These are phyloP conservation scores for Globia sparganii DNA, from an alignment of 2,888 invertebrate species.

Conservation along the genomic window DNA sequence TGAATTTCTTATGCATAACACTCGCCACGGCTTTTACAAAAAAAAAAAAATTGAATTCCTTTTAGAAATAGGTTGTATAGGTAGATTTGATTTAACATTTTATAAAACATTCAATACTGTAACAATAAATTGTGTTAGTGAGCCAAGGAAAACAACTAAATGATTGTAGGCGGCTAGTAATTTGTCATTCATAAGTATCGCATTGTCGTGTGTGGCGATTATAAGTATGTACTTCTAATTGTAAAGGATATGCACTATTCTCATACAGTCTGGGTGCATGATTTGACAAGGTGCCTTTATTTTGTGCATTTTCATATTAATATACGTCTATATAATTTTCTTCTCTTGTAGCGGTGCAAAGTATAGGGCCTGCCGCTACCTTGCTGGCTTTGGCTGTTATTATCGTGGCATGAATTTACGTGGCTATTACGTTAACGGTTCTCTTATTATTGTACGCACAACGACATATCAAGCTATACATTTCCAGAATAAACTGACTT, in stretches of 20 bases:
- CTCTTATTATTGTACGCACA: no score
- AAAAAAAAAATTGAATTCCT: background rate
- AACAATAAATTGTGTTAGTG: constrained; percentile 38
- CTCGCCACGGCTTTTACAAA: background rate
- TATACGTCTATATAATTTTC: background rate
- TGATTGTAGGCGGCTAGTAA: constrained; percentile 33
- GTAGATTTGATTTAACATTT: background rate
- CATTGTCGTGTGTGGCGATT: constrained; percentile 33
- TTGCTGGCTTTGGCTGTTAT: background rate
- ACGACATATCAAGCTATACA: no score
- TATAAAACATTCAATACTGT: constrained; percentile 26
- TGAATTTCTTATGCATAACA: background rate
- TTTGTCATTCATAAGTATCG: constrained; percentile 34
- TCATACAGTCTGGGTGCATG: background rate
- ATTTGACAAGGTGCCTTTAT: constrained; percentile 10
- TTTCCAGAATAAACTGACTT: no score
- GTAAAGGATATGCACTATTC: constrained; percentile 33
- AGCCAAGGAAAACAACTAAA: constrained; percentile 51
- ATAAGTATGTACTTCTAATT: constrained; percentile 12
- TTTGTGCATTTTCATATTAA: background rate
- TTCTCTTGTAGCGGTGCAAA: background rate
- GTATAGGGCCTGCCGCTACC: background rate
- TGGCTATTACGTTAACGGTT: background rate
- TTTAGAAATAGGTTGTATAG: background rate
- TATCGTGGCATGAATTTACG: background rate